phyloP scores from a whole-genome alignment of 1,140 invertebrate genomes.

The Dysdera silvatica region DNA sequence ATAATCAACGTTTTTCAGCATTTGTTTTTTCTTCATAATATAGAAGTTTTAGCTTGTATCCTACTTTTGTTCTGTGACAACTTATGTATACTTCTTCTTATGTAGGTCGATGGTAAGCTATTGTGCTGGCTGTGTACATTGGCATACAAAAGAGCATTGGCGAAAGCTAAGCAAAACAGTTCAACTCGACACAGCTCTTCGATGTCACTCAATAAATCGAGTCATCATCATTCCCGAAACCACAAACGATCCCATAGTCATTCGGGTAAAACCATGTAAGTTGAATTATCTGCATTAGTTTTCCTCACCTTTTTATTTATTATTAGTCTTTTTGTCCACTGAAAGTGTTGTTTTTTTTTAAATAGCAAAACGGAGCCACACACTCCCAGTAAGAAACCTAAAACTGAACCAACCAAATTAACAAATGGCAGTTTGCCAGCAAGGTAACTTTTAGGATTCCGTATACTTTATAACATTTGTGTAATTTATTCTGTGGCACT shows the following conservation, averaged over 20 bases:
- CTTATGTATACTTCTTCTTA: too few relatives aligned
- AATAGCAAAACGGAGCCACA: slow-evolving; percentile 13
- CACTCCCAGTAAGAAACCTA: slow-evolving; percentile 24
- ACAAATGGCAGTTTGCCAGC: slow-evolving; percentile 36
- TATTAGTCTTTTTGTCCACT: neutral
- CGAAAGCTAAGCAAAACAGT: slow-evolving; percentile 80
- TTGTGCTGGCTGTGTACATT: slow-evolving; percentile 94
- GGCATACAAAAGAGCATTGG: slow-evolving; percentile 82
- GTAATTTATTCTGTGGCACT: neutral
- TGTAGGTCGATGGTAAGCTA: slow-evolving; percentile 89
- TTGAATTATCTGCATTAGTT: neutral
- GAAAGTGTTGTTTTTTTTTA: neutral
- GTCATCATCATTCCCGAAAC: slow-evolving; percentile 18
- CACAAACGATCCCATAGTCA: slow-evolving; percentile 23
- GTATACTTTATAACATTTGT: neutral
- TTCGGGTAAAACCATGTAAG: slow-evolving; percentile 14
- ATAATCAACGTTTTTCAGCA: too few relatives aligned
- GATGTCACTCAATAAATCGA: slow-evolving; percentile 14
- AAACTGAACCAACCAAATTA: slow-evolving; percentile 26
- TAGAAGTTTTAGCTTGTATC: too few relatives aligned
- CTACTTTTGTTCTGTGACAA: too few relatives aligned
- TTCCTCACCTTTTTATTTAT: neutral
- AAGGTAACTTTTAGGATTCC: slow-evolving; percentile 9
- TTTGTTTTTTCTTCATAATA: too few relatives aligned
- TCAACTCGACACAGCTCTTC: slow-evolving; percentile 58